Evolutionary conservation across 2,888 invertebrate genomes (phyloP), one percentile per base, ranked within the genome.

Genomic region (Drosophila kokeensis): DNA sequence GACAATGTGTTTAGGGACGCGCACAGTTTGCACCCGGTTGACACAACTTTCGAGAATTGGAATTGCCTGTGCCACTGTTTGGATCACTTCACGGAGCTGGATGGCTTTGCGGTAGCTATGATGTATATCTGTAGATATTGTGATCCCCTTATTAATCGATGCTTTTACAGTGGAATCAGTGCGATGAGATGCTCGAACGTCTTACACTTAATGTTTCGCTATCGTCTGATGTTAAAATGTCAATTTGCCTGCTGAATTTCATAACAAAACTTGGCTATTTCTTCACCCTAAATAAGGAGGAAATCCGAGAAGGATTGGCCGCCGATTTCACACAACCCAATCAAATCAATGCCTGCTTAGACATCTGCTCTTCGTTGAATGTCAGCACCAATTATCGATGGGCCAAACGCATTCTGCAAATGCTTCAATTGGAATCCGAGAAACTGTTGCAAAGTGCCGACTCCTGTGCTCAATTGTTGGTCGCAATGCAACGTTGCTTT

Each of bases 161-260:
- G 0, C 18, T 27, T 11, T 53, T 76, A 5, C 67, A 93, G 93
- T 93, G 93, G 93, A 92, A 85, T 64, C 80, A 89, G 65, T 83
- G 90, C 7, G 93, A 93, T 58, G 93, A 93, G 63, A 87, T 93
- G 87, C 81, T 93, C 52, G 92, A 92, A 45, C 84, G 85, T 0
- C 81, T 92, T 6, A 66, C 92, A n/a, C 86, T 87, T 10, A 90
- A 88, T 67, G 84, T 92, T 13, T 82, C 87, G 1, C 65, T 93
- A 36, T 74, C 91, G 1, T 74, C 92, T 0, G 83, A 86, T 11
- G 75, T 77, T 0, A 48, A 79, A 29, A 72, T 89, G 27, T 87
- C 89, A 0, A 76, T 90, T 40, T 81, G 88, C 38, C 62, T 91
- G 52, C 66, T 93, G n/a, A 69, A 86, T 11, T 86, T 83, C 40